Evolutionary conservation across 2,888 invertebrate genomes (phyloP).

Genomic region (Bombylius major): DNA sequence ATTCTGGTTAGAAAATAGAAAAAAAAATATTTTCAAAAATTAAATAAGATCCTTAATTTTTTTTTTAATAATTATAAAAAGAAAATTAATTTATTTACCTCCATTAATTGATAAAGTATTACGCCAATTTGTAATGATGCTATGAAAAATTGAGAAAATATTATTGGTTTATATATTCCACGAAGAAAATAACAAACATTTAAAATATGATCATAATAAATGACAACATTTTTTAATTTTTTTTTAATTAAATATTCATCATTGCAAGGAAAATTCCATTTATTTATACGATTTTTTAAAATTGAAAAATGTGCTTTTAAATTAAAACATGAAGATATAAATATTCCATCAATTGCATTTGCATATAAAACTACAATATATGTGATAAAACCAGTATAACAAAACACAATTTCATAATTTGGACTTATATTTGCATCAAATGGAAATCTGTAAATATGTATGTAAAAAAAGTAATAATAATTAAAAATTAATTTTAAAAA

Average conservation of each 20-base stretch:
- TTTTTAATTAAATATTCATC: too few relatives aligned
- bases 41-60: too few relatives aligned
- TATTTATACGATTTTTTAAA: not conserved
- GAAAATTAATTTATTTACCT: not conserved
- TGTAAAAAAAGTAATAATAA: not conserved
- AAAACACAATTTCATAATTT: not conserved
- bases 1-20: too few relatives aligned
- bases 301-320: not conserved
- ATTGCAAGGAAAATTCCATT: too few relatives aligned
- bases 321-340: not conserved
- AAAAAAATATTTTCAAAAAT: too few relatives aligned
- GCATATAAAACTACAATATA: not conserved
- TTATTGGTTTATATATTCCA: not conserved
- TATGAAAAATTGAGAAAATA: not conserved
- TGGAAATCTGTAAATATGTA: not conserved
- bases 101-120: not conserved
- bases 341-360: not conserved
- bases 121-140: not conserved
- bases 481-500: too few relatives aligned
- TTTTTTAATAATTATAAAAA: not conserved
- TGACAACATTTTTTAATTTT: not conserved
- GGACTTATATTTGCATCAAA: not conserved
- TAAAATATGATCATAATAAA: not conserved
- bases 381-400: not conserved
- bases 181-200: not conserved